A percentile compares a stretch with the other conserved stretches of the same genome.
Evolutionary conservation across 2,888 invertebrate species (phyloP).

Genomic region (Tubiluchus corallicola): DNA sequence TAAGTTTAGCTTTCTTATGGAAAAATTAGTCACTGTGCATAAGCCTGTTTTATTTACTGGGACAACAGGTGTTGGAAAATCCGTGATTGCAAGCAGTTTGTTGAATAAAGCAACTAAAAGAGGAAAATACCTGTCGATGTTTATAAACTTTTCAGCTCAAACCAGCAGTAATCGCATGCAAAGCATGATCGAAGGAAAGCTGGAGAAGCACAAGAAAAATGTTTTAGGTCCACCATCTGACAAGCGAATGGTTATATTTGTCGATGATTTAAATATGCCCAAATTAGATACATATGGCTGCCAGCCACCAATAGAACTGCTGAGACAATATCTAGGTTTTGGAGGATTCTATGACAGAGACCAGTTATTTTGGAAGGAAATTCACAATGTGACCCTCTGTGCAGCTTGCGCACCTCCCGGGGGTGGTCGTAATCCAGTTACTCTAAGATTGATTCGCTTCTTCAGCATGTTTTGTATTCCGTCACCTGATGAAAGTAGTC

Average conservation of each 20-base stretch:
- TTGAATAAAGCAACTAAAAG: slow-evolving; percentile 42
- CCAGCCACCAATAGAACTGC: slow-evolving; percentile 31
- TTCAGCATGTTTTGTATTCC: slow-evolving; percentile 42
- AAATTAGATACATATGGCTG: slow-evolving; percentile 31
- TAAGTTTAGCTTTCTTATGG: slow-evolving; percentile 59
- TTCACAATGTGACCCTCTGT: slow-evolving; percentile 50
- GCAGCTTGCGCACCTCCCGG: slow-evolving; percentile 37
- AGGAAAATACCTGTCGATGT: slow-evolving; percentile 48
- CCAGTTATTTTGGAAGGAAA: slow-evolving; percentile 68
- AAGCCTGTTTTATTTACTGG: slow-evolving; percentile 74
- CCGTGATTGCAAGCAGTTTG: slow-evolving; percentile 56
- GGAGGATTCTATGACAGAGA: slow-evolving; percentile 69
- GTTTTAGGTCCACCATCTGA: slow-evolving; percentile 62
- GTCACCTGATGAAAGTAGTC: slow-evolving; percentile 28
- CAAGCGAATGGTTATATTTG: slow-evolving; percentile 61
- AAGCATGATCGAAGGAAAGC: slow-evolving; percentile 63
- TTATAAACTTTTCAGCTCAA: slow-evolving; percentile 76
- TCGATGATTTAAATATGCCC: slow-evolving; percentile 86
- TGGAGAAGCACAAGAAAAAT: slow-evolving; percentile 61
- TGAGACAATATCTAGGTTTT: slow-evolving; percentile 54
- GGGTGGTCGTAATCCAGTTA: slow-evolving; percentile 29
- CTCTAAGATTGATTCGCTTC: slow-evolving; percentile 34
- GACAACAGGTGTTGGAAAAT: slow-evolving; percentile 76
- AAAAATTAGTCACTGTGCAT: slow-evolving; percentile 47
- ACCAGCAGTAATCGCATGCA: slow-evolving; percentile 60